Conservation (phyloP, 1,140 invertebrate species). For the Condylostylus longicornis region DNA sequence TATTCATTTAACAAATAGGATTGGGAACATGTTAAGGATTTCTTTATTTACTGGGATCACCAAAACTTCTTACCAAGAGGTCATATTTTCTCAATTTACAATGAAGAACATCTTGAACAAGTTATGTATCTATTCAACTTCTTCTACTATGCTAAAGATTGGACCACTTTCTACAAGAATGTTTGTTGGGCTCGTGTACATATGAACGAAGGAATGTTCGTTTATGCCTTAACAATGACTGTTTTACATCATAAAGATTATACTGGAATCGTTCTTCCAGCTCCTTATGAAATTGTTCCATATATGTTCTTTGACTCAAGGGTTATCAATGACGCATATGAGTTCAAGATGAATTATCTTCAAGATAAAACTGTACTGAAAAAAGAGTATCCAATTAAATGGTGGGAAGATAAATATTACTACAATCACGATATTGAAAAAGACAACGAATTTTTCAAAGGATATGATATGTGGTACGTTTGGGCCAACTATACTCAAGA, state of each 20-base stretch:
- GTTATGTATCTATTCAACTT: conserved; percentile 37
- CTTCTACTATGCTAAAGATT: conserved; percentile 46
- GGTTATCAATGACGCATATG: conserved; percentile 18
- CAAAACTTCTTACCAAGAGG: conserved; percentile 40
- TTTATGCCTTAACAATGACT: conserved; percentile 41
- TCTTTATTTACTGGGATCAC: conserved; percentile 34
- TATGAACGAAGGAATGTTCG: conserved; percentile 45
- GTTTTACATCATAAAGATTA: conserved; percentile 42
- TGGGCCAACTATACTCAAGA: conserved; percentile 32
- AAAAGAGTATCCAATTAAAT: no score
- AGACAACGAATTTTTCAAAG: not conserved
- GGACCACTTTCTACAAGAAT: conserved; percentile 44
- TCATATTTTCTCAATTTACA: no score
- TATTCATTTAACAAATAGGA: conserved; percentile 38
- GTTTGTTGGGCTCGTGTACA: conserved; percentile 42
- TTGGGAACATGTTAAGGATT: conserved; percentile 37
- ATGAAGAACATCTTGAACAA: conserved; percentile 38
- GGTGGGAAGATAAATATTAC: no score
- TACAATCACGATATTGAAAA: not conserved
- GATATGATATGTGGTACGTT: conserved; percentile 23
- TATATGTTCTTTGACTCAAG: conserved; percentile 36
- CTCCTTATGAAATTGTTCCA: conserved; percentile 47
- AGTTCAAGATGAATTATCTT: conserved; percentile 21
- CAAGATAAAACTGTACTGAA: no score
- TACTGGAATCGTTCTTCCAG: conserved; percentile 40